These are phyloP conservation scores for Aphelenchoides besseyi DNA, from an alignment of 1,140 invertebrate species.

Conservation along the genomic window DNA sequence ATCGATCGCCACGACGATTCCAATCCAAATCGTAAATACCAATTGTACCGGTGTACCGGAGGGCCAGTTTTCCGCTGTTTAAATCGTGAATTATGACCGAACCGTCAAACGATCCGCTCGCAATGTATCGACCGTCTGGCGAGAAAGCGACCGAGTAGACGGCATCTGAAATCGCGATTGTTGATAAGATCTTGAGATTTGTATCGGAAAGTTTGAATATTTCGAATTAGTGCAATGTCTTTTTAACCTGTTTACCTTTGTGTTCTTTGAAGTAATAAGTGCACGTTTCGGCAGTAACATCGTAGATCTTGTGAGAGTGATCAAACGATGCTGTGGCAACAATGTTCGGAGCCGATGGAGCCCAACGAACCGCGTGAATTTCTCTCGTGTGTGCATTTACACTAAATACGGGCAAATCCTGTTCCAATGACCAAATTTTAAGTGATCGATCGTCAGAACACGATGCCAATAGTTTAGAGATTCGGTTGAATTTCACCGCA, in stretches of 20 bases:
- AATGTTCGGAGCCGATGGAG: constrained; percentile 14
- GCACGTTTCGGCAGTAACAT: constrained; percentile 70
- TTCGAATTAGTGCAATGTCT: not conserved
- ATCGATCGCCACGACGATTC: constrained; percentile 26
- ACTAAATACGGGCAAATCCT: constrained; percentile 25
- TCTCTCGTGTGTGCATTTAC: constrained; percentile 33
- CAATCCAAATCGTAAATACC: constrained; percentile 36
- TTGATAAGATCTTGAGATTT: too few relatives aligned
- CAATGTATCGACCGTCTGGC: constrained; percentile 24
- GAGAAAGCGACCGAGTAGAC: constrained; percentile 38
- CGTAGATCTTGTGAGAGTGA: constrained; percentile 94
- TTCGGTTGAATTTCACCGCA: constrained; percentile 29
- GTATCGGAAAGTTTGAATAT: too few relatives aligned
- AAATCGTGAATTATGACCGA: constrained; percentile 27
- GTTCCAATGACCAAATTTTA: constrained; percentile 30
- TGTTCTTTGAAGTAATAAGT: not conserved
- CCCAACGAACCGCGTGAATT: constrained; percentile 31
- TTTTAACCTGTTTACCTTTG: not conserved
- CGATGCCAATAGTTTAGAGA: constrained; percentile 27
- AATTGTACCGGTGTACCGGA: constrained; percentile 24
- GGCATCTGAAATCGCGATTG: constrained; percentile 27
- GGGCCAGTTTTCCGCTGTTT: constrained; percentile 30
- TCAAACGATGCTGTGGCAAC: constrained; percentile 80
- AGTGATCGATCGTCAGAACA: constrained; percentile 32
- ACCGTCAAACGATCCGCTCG: constrained; percentile 33